Evolutionary conservation across 2,888 invertebrate species (phyloP), one percentile per base, ranked within the genome.

Genomic region (Parasteatoda lunata): DNA sequence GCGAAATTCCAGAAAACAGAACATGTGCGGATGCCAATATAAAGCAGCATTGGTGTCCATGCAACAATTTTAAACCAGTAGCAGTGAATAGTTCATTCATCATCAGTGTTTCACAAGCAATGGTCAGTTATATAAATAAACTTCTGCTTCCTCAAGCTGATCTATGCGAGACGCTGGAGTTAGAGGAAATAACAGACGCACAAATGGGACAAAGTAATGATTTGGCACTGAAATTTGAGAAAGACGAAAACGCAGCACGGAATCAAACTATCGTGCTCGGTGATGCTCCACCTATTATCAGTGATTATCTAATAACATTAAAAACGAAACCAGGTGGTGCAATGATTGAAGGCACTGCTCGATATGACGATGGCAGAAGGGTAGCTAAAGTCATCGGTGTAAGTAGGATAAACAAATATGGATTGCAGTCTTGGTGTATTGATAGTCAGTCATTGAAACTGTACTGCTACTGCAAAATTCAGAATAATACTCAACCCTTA

Each of bases 341-440:
- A 0, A 92, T 95, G 70, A 97, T 97, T 91, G 97, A 97, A 92
- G 96, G 95, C 1, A 96, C 96, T 0, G 93, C 97, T 8, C 92
- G 94, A 11, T 72, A 77, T 52, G 69, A 77, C 30, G 78, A 89
- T 54, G 45, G 90, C 89, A 49, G 54, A 2, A 54, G 69, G 4
- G 45, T 65, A 2, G 78, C 64, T 45, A 72, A 78, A 15, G 91
- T 96, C 2, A 93, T 95, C 0, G 97, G 96, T 45, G 91, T 93
- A n/a, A 92, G 92, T 77, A 90, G 93, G 59, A 91, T 92, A 5
- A 92, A 92, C 89, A 82, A 89, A 45, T 93, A 92, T 84, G 92
- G 92, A 2, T 90, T 91, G 73, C 92, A 92, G 88, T 92, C 92
- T 47, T 65, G 86, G 11, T 93, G 93, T 90, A 90, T 93, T 5